These are phyloP conservation scores for Rhyacichthys aspro DNA, from an alignment of 2,797 vertebrate genomes.

Conservation along the genomic window DNA sequence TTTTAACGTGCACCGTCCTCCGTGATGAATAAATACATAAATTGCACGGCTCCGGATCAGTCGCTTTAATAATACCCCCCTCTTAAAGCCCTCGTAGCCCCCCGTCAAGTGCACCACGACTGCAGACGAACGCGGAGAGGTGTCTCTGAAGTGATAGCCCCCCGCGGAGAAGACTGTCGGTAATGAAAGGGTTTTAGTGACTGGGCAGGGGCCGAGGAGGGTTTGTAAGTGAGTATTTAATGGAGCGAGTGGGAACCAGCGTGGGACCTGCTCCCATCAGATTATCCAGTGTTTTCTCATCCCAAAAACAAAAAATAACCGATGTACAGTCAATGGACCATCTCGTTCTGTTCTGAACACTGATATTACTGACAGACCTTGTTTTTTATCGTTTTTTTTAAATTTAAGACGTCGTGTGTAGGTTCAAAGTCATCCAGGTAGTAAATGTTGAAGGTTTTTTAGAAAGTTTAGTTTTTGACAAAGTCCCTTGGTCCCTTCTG, in stretches of 20 bases:
- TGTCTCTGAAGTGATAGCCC: slow-evolving; percentile 55
- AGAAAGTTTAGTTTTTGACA: too few relatives aligned
- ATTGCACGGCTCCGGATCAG: slow-evolving; percentile 60
- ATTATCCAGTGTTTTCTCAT: slow-evolving; percentile 11
- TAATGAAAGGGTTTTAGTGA: slow-evolving; percentile 63
- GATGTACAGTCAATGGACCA: not conserved
- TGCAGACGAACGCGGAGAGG: slow-evolving; percentile 29
- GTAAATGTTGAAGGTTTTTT: too few relatives aligned
- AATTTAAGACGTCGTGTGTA: too few relatives aligned
- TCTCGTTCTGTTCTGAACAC: too few relatives aligned
- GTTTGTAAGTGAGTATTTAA: slow-evolving; percentile 51
- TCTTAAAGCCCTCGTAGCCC: slow-evolving; percentile 25
- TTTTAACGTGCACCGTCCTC: slow-evolving; percentile 75
- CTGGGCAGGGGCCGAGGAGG: slow-evolving; percentile 29
- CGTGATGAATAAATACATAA: slow-evolving; percentile 82
- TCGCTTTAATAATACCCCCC: slow-evolving; percentile 56
- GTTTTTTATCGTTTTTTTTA: too few relatives aligned
- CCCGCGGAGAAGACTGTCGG: slow-evolving; percentile 46
- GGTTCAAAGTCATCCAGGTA: too few relatives aligned
- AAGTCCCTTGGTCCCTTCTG: too few relatives aligned
- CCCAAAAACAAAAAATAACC: not conserved
- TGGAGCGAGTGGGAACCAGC: slow-evolving; percentile 57
- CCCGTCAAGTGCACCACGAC: slow-evolving; percentile 44
- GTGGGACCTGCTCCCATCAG: slow-evolving; percentile 41
- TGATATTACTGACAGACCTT: too few relatives aligned